Evolutionary conservation across 2,888 invertebrate species (phyloP).

Genomic region (Himalopsyche anomala): DNA sequence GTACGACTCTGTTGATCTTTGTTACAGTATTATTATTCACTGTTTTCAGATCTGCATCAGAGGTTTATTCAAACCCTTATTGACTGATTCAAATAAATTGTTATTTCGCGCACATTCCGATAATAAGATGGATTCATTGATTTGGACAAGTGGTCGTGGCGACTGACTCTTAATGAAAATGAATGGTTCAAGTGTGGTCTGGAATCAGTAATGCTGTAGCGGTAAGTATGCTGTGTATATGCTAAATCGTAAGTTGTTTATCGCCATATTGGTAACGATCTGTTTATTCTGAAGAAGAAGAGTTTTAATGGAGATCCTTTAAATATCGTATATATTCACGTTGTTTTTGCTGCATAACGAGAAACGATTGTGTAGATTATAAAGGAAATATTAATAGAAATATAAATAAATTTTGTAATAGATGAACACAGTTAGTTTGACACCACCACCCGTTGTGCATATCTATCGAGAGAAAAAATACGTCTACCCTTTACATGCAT

Average conservation of each 20-base stretch:
- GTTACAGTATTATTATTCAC: not conserved
- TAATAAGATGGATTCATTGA: slow-evolving; percentile 55
- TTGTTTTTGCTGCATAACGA: too few species aligned
- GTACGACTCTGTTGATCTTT: not conserved
- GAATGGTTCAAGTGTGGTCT: slow-evolving; percentile 43
- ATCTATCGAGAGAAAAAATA: too few species aligned
- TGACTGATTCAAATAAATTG: slow-evolving; percentile 45
- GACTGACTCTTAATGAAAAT: slow-evolving; percentile 53
- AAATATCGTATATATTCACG: too few species aligned
- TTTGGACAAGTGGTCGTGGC: slow-evolving; percentile 44
- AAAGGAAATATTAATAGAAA: too few species aligned
- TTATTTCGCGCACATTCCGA: slow-evolving; percentile 56
- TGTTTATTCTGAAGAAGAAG: too few species aligned
- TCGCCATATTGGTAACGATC: not conserved
- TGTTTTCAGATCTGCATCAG: not conserved
- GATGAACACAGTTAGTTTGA: too few species aligned
- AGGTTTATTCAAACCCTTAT: not conserved
- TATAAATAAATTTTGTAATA: too few species aligned
- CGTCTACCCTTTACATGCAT: too few species aligned
- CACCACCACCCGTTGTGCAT: too few species aligned
- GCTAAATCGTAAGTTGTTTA: not conserved
- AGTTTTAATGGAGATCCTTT: too few species aligned
- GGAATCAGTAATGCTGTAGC: slow-evolving; percentile 33
- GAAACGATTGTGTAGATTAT: too few species aligned
- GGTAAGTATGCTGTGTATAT: not conserved